Evolutionary conservation across 2,797 vertebrate genomes (phyloP), one percentile per base, ranked within the genome.

Genomic region (Yasuhikotakia modesta): DNA sequence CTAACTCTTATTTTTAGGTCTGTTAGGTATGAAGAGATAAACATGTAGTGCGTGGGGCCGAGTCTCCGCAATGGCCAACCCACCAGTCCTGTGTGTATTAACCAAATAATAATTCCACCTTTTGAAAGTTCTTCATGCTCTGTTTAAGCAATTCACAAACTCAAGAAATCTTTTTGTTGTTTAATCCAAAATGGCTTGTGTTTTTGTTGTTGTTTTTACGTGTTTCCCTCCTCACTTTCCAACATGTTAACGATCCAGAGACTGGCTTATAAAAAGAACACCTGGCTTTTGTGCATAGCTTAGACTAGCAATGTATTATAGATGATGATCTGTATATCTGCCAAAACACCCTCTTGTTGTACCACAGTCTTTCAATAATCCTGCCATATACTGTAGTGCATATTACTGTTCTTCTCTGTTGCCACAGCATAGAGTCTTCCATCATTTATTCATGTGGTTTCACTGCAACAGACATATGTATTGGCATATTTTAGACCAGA

Each of bases 281-380:
- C 91, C 91, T 93, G 92, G 90, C 90, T 92, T 91, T 91, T 89
- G 88, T 91, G 91, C 90, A 91, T 90, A 90, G 86, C 90, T 91
- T 90, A 87, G 86, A 89, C 84, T 79, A 53, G 85, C 82, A 86
- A 91, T 94, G 86, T 90, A 93, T 93, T 90, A 94, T 93, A 92
- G 86, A 94, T 94, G 90, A 91, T 71, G 81, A 79, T 87, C 87
- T 92, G 88, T 78, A 78, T 89, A 88, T 90, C 89, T 93, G 92
- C 90, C 92, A 92, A 89, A 90, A 85, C 87, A 79, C 76, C 87
- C 79, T 84, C 73, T 86, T 82, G 86, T 79, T 75, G 69, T 76
- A 84, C 83, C 73, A 82, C 76, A 83, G 84, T 87, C 83, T 87
- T 87, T 89, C 85, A 87, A 87, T 87, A 87, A 89, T 81, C 85